Evolutionary conservation across 2,797 vertebrate species (phyloP), one percentile per base, ranked within the genome.

Genomic region (Micromesistius poutassou): DNA sequence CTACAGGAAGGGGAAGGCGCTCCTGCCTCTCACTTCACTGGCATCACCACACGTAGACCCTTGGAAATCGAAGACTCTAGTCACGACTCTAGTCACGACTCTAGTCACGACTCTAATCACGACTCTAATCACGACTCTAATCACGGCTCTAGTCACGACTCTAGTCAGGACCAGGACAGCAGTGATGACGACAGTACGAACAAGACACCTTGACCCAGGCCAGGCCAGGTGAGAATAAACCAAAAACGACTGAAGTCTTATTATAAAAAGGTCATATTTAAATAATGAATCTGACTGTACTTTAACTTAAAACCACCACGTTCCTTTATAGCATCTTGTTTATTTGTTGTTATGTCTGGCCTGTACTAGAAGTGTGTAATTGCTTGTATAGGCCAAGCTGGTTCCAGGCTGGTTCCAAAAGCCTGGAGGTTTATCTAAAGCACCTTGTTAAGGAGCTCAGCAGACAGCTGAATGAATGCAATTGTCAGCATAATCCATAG

Each of bases 41-140:
- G 83, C 71, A 89, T 88, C 30, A 71, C 14, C 0, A 5, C 80
- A 62, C 81, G 86, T 36, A 81, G 70, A 71, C 70, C 68, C 68
- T 13, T 71, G 30, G 55, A 62, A 62, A 62, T 7, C 55, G 7
- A 62, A 62, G 55, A 73, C 19, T 22, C 31, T 10, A 62, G 55
- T 62, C 55, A 25, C 22, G 22, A 25, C 55, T 1, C 22, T 62
- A 25, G 55, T 62, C 22, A 8, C 22, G 22, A n/a, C 55, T 25
- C 22, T 62, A 62, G 50, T 62, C 19, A 25, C 22, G 22, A n/a
- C 50, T n/a, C 22, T 62, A 62, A 22, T 62, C 22, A 62, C 22
- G 55, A 62, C 55, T 22, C 31, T 10, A 62, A 22, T 62, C 55
- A 25, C 22, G 22, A 25, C 55, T 1, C 22, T 62, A 25, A 22